Evolutionary conservation across 2,113 vertebrate species (phyloP), one percentile per base, ranked within the genome.

Genomic region (Alectura lathami): DNA sequence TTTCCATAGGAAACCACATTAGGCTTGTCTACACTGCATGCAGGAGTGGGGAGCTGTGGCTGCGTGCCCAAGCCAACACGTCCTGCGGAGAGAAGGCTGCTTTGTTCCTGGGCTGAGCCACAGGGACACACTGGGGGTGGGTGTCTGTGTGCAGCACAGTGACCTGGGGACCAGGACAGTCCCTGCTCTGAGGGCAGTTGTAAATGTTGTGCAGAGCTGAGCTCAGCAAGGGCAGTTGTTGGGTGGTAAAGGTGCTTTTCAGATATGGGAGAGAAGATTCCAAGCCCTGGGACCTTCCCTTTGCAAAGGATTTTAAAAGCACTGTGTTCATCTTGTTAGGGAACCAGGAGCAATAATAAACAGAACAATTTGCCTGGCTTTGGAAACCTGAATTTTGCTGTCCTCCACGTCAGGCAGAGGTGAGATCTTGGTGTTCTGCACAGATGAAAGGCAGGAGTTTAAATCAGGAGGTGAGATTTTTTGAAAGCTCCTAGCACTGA

Each of bases 1-100:
- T 96, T 96, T 96, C 91, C 93, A 96, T 94, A 77, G 54, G 87
- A 95, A 96, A 93, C 94, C 93, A 91, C 87, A 18, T 95, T 77
- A 91, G 76, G 50, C 82, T 80, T 94, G 91, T 95, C 94, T 94
- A 57, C 94, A 64, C 88, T 83, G 83, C 92, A 75, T 74, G 68
- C 96, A 70, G 95, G 54, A 57, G 54, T 32, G n/a, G n/a, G 69
- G 30, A 84, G 88, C 75, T 0, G 0, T 93, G 95, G 96, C 95
- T 92, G 91, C 0, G 7, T 78, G 95, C 94, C 96, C 8, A 6
- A 90, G 80, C 88, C 67, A 57, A 88, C 94, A 75, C 27, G 1
- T 90, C 88, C 86, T 95, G 86, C 90, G 42, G 88, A 93, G 86
- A 94, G 93, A 96, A 90, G 57, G 92, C 92, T 27, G 86, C 96